Evolutionary conservation across 2,888 invertebrate species (phyloP), one percentile per base, ranked within the genome.

Genomic region (Erebia aethiops): DNA sequence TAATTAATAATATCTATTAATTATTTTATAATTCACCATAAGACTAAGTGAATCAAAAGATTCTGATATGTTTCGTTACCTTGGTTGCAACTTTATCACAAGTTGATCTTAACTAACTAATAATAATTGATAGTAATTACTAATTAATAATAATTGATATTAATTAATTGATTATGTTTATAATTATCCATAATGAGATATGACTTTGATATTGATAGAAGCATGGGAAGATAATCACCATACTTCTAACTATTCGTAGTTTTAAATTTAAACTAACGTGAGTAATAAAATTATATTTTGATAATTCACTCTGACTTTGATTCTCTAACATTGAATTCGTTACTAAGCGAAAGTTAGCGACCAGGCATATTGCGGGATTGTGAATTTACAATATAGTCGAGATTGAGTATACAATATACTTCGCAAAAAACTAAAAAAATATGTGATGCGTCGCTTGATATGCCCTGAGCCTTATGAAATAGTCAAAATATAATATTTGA

Each of bases 31-130:
- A 49, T 49, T 49, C 3, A 18, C 49, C 74, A 87, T 89, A 90
- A 10, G 43, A 92, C 94, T 95, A 85, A 83, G 83, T 94, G 95
- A 95, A 95, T 94, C 95, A 94, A 92, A 88, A 92, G 95, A 95
- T 94, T 94, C 95, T 95, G 95, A 95, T 95, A 95, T 95, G 95
- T 95, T 93, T 95, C 94, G 94, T 95, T 95, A 95, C 95, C 95
- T 95, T 95, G 95, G 95, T 95, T 95, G 95, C 93, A 94, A 93
- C 93, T 91, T 84, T 92, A 94, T 94, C 94, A 93, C 93, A 88
- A 91, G 93, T 92, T 93, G 93, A 77, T 87, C 82, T 88, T 86
- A 81, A 78, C 87, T 89, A 83, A 89, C 88, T 90, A 92, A 93
- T 90, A 92, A 87, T 76, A 85, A 89, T 88, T 90, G 92, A 93